These are phyloP conservation scores for Coracias cyanogaster DNA, from an alignment of 2,797 vertebrate species.

Conservation along the genomic window DNA sequence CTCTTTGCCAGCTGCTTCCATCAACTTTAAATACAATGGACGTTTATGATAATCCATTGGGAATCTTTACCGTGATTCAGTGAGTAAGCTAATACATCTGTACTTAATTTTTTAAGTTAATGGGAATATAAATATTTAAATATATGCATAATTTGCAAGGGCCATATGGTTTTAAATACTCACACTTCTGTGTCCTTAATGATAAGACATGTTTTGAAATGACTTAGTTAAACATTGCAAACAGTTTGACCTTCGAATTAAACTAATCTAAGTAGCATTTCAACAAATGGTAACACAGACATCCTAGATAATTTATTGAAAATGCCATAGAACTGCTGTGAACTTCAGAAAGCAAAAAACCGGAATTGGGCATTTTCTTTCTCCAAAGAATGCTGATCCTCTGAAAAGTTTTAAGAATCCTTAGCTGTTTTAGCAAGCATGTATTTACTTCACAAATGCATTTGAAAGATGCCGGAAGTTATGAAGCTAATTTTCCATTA, in stretches of 20 bases:
- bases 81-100: constrained; percentile 80
- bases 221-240: constrained; percentile 43
- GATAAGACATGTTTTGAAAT: constrained; percentile 51
- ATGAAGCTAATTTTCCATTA: not conserved
- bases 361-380: not conserved
- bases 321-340: constrained; percentile 1
- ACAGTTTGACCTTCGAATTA: constrained; percentile 59
- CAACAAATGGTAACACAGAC: not conserved
- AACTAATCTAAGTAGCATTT: constrained; percentile 34
- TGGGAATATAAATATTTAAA: constrained; percentile 57
- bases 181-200: constrained; percentile 1
- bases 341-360: constrained; percentile 11
- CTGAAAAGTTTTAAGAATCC: not conserved
- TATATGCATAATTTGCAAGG: constrained; percentile 43
- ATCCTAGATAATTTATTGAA: constrained; percentile 3
- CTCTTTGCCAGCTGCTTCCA: constrained; percentile 25
- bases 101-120: constrained; percentile 31
- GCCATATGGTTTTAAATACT: constrained; percentile 25
- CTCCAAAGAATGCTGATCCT: not conserved
- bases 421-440: not conserved
- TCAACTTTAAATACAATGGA: constrained; percentile 79
- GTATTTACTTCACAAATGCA: not conserved
- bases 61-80: constrained; percentile 90
- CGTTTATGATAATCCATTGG: constrained; percentile 81
- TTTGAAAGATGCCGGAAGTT: constrained; percentile 11